Percentiles rank a stretch among this genome's conserved stretches.
These are phyloP conservation scores for Crenichthys baileyi DNA, from an alignment of 2,797 vertebrate species.

Conservation along the genomic window DNA sequence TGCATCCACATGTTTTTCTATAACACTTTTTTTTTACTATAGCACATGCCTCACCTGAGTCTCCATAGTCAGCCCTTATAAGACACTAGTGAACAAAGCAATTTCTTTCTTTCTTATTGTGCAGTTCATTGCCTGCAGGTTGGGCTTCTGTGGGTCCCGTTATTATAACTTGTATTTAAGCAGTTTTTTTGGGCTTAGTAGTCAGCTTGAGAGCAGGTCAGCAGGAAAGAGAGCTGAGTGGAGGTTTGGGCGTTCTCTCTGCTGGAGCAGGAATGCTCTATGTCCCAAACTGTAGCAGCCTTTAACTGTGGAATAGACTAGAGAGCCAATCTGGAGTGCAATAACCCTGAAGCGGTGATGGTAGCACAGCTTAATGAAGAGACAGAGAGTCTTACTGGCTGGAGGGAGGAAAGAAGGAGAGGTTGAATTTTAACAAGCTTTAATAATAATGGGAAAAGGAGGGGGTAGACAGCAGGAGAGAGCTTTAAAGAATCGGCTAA, in stretches of 20 bases:
- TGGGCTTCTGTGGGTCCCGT: slow-evolving; percentile 64
- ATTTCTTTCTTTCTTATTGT: slow-evolving; percentile 67
- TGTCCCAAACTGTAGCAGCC: slow-evolving; percentile 67
- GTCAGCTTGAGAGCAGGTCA: slow-evolving; percentile 66
- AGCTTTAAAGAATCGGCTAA: slow-evolving; percentile 61
- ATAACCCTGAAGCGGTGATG: slow-evolving; percentile 73
- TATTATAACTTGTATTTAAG: slow-evolving; percentile 77
- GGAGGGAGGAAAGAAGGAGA: slow-evolving; percentile 55
- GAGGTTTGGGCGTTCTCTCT: slow-evolving; percentile 60
- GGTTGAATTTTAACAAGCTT: slow-evolving; percentile 75
- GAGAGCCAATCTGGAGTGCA: slow-evolving; percentile 76
- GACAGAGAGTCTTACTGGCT: slow-evolving; percentile 64
- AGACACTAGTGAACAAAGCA: slow-evolving; percentile 57
- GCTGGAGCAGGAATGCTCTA: slow-evolving; percentile 59
- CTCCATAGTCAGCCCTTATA: slow-evolving; percentile 35
- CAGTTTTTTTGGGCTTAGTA: slow-evolving; percentile 60
- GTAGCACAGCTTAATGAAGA: slow-evolving; percentile 73
- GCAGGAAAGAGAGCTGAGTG: slow-evolving; percentile 63
- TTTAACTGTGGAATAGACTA: slow-evolving; percentile 72
- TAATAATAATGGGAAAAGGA: slow-evolving; percentile 58
- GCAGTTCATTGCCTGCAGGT: slow-evolving; percentile 55
- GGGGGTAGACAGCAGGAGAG: slow-evolving; percentile 30
- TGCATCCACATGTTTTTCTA: not conserved
- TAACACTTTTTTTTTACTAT: slow-evolving; percentile 11
- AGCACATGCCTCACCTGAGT: slow-evolving; percentile 13